Evolutionary conservation across 2,888 invertebrate genomes (phyloP).

Genomic region (Brachyopa scutellaris): DNA sequence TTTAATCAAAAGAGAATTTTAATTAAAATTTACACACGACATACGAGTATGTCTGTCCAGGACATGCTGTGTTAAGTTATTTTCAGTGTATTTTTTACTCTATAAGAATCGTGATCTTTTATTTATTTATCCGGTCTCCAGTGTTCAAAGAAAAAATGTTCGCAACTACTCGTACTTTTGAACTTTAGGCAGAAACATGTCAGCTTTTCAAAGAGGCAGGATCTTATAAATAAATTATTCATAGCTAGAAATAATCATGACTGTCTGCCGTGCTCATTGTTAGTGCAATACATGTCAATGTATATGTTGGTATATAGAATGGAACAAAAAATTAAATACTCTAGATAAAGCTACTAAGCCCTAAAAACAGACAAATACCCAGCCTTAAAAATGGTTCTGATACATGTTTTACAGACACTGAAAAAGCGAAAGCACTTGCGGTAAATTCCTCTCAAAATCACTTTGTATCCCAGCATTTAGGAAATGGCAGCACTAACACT

Average conservation of each 20-base stretch:
- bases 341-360: too few species aligned
- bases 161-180: conserved; percentile 20
- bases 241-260: conserved; percentile 28
- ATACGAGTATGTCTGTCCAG: conserved; percentile 22
- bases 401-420: too few species aligned
- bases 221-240: conserved; percentile 59
- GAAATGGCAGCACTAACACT: too few species aligned
- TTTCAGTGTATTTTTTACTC: conserved; percentile 7
- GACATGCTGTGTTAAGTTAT: conserved; percentile 30
- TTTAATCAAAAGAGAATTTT: conserved; percentile 66
- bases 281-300: too few species aligned
- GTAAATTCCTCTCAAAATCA: too few species aligned
- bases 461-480: too few species aligned
- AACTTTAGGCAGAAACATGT: background rate
- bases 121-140: conserved; percentile 33
- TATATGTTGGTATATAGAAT: too few species aligned
- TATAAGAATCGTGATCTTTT: background rate
- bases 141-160: conserved; percentile 2
- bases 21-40: conserved; percentile 68
- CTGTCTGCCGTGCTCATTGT: conserved; percentile 29
- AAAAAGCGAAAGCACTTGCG: too few species aligned
- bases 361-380: too few species aligned
- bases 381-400: too few species aligned
- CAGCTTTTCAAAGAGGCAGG: background rate
- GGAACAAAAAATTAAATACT: too few species aligned